These are phyloP conservation scores for Chalcis sispes DNA, from an alignment of 2,888 invertebrate genomes.

Conservation along the genomic window DNA sequence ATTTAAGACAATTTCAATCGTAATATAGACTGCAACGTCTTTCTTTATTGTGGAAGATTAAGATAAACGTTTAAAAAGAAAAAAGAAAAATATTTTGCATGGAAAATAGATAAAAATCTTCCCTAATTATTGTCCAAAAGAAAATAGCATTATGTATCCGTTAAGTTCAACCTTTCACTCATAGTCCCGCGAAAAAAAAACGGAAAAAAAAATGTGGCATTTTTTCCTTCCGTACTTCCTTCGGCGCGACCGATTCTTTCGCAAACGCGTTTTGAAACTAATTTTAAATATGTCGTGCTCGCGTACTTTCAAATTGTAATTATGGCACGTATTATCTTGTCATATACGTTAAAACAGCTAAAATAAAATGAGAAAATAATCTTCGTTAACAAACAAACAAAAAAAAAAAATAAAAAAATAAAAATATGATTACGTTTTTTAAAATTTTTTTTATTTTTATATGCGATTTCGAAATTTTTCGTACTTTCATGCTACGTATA, in stretches of 20 bases:
- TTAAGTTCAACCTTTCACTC: slow-evolving; percentile 40
- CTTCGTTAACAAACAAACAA: no score
- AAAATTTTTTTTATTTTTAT: background rate
- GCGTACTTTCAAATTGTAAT: slow-evolving; percentile 15
- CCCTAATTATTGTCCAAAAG: slow-evolving; percentile 27
- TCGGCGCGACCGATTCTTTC: slow-evolving; percentile 37
- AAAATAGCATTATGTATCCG: slow-evolving; percentile 13
- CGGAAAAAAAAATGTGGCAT: slow-evolving; percentile 36
- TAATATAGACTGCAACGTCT: no score
- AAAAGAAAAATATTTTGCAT: background rate
- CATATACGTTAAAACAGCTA: background rate
- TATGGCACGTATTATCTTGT: slow-evolving; percentile 30
- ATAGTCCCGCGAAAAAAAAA: slow-evolving; percentile 3
- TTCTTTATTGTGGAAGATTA: background rate
- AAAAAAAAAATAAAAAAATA: background rate
- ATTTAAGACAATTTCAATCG: no score
- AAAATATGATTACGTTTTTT: no score
- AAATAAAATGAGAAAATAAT: background rate
- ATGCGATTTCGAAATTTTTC: background rate
- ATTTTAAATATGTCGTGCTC: slow-evolving; percentile 43
- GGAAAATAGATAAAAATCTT: slow-evolving; percentile 24
- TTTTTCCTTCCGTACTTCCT: slow-evolving; percentile 46
- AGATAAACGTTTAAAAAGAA: slow-evolving; percentile 14
- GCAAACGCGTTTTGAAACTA: slow-evolving; percentile 49
- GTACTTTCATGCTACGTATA: background rate